These are phyloP conservation scores for Drosophila saltans DNA, from an alignment of 1,140 invertebrate genomes.

Conservation along the genomic window DNA sequence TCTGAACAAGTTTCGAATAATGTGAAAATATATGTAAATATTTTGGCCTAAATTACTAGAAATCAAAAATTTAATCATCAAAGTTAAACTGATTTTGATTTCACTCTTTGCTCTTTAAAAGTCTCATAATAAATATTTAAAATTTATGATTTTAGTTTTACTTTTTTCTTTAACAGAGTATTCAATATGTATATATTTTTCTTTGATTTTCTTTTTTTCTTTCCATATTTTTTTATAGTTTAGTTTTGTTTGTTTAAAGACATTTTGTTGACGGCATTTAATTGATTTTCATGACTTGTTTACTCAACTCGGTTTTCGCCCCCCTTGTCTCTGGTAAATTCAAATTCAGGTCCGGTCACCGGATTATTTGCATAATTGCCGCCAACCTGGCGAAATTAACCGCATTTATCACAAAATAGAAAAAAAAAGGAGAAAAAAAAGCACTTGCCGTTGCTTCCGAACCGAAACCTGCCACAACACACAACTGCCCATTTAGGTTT, in stretches of 20 bases:
- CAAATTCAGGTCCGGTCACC: background rate
- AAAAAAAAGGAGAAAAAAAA: constrained; percentile 17
- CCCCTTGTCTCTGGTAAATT: background rate
- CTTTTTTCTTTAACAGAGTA: background rate
- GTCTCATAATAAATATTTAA: no score
- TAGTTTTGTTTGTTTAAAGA: constrained; percentile 32
- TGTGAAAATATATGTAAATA: no score
- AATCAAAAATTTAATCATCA: no score
- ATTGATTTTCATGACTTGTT: constrained; percentile 58
- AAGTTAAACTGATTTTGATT: no score
- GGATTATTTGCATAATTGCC: constrained; percentile 66
- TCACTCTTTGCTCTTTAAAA: no score
- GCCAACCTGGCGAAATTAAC: constrained; percentile 57
- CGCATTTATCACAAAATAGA: constrained; percentile 63
- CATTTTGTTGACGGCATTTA: constrained; percentile 47
- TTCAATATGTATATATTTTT: constrained; percentile 1
- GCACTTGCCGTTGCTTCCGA: constrained; percentile 8
- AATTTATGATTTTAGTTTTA: background rate
- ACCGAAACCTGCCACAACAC: no score
- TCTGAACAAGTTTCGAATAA: background rate
- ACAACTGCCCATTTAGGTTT: background rate
- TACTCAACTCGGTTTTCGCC: constrained; percentile 10
- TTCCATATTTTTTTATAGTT: background rate
- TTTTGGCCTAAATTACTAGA: no score
- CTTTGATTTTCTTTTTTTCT: background rate